Base-by-base conservation (phyloP, 2,797 vertebrate genomes). In the Trachops cirrhosus region DNA sequence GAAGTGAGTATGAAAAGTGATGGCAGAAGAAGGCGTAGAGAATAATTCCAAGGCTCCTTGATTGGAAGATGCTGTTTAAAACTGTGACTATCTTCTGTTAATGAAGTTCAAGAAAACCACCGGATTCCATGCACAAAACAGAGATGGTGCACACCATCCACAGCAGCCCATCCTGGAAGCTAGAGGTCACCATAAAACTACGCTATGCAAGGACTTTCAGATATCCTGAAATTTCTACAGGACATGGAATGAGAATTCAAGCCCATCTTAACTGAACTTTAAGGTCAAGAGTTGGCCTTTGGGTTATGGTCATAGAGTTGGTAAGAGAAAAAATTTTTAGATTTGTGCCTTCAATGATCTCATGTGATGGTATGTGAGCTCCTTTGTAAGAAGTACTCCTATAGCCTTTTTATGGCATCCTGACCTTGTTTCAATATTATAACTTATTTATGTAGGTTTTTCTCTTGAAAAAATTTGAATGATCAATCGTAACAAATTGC, bases 401-500 rank as follows among this genome's bases (percentile, higher is more conserved):
- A n/a, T 0, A 3, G 22, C 41, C n/a, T 78, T 92, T 75, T 86
- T 41, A 94, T 44, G 52, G 71, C 67, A 80, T 15, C 48, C 57
- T 57, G 48, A 26, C 26, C 74, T 34, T 57, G 32, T 21, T 64
- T 78, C n/a, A 91, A 86, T 77, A 54, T 54, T 79, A 4, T 70
- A 83, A 26, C n/a, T 79, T 78, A 21, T 21, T 83, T 57, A 64
- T 64, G 29, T 29, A 64, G 21, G 22, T n/a, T 73, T 71, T 71
- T 37, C 71, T 39, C 67, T 26, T 44, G 73, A 84, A 93, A 75
- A 94, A 67, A 70, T 37, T 64, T 70, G 64, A 96, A 89, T 74
- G 44, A 73, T 48, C 80, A 77, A 52, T 7, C 41, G 4, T 75
- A 15, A 73, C 29, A 73, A 48, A 19, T 29, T 86, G 68, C 71